phyloP scores from a whole-genome alignment of 2,888 invertebrate species.

The Carpatolechia fugitivella region DNA sequence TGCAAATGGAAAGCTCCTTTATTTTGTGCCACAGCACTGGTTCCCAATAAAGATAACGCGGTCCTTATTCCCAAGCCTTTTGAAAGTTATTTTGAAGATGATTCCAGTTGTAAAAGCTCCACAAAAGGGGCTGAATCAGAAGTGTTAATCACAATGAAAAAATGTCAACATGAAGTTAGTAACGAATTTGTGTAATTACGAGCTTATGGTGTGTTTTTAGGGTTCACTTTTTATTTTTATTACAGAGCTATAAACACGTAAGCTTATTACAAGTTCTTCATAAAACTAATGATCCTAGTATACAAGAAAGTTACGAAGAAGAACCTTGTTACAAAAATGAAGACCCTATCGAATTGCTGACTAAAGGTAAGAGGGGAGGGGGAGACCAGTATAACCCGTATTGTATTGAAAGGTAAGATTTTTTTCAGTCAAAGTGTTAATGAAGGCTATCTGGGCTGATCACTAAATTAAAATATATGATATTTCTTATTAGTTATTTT shows the following conservation, averaged over 20 bases:
- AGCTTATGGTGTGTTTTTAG: background rate
- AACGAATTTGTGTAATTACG: background rate
- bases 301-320: slow-evolving; percentile 27
- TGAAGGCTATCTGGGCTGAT: too few relatives aligned
- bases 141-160: slow-evolving; percentile 69
- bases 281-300: slow-evolving; percentile 54
- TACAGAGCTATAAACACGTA: slow-evolving; percentile 55
- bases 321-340: slow-evolving; percentile 37
- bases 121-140: slow-evolving; percentile 57
- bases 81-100: slow-evolving; percentile 33
- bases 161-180: slow-evolving; percentile 55
- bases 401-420: too few relatives aligned
- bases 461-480: too few relatives aligned
- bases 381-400: too few relatives aligned
- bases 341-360: slow-evolving; percentile 56
- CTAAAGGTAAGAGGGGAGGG: slow-evolving; percentile 67
- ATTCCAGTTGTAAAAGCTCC: slow-evolving; percentile 13
- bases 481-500: too few relatives aligned
- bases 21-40: slow-evolving; percentile 16
- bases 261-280: slow-evolving; percentile 67
- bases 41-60: slow-evolving; percentile 19
- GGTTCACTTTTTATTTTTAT: background rate
- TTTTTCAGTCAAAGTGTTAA: too few relatives aligned
- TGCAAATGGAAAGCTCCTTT: slow-evolving; percentile 31
- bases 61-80: slow-evolving; percentile 42